Conservation (phyloP, 2,888 invertebrate genomes). For the Bellardia bayeri region DNA sequence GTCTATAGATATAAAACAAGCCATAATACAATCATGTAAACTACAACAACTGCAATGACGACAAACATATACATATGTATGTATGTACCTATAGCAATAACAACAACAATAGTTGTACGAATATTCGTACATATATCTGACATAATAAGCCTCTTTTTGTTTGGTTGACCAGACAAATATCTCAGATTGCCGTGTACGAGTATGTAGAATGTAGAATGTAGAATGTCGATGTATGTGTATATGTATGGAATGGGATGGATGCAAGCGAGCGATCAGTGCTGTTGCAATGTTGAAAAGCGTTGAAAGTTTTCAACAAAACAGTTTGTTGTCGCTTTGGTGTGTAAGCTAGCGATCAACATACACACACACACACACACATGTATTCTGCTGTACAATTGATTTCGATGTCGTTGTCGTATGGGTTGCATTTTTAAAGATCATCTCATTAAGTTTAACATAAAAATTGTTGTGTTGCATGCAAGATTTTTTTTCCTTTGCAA, state of each 20-base stretch:
- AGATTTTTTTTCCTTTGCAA: conserved; percentile 45
- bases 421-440: conserved; percentile 71
- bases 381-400: conserved; percentile 24
- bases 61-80: conserved; percentile 30
- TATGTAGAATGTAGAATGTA: not conserved
- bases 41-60: conserved; percentile 30
- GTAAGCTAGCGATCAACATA: not conserved
- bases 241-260: conserved; percentile 7
- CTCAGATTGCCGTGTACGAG: conserved; percentile 62
- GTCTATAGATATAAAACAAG: conserved; percentile 69
- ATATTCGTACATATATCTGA: conserved; percentile 66
- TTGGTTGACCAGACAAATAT: conserved; percentile 69
- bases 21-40: conserved; percentile 62
- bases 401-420: conserved; percentile 64
- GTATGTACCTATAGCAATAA: not conserved
- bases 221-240: not conserved
- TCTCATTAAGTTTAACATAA: conserved; percentile 74
- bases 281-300: conserved; percentile 63
- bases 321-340: conserved; percentile 71
- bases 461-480: conserved; percentile 74
- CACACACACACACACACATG: conserved; percentile 15
- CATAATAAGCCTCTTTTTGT: conserved; percentile 61
- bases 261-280: conserved; percentile 27
- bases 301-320: conserved; percentile 68
- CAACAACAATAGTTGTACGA: conserved; percentile 54